A percentile compares a stretch with the other conserved stretches of the same genome.
Evolutionary conservation across 2,113 vertebrate species (phyloP).

Genomic region (Stomatorhinus ivindoensis): DNA sequence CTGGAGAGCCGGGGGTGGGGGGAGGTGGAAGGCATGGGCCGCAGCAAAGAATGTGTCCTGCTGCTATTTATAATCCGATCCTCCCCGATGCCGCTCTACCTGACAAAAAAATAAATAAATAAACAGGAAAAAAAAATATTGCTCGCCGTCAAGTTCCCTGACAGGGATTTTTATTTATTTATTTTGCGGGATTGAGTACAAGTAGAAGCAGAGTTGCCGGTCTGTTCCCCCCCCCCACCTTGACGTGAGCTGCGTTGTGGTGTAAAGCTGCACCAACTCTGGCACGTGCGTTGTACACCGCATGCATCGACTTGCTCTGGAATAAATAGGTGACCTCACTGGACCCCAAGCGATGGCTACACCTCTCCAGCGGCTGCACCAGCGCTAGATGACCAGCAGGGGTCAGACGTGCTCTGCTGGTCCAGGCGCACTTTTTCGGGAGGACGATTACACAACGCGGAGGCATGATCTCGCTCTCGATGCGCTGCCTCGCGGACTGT

Average conservation of each 20-base stretch:
- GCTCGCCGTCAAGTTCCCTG: neutral
- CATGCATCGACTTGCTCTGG: neutral
- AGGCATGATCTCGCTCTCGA: slow-evolving; percentile 19
- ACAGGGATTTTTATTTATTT: neutral
- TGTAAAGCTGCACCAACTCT: neutral
- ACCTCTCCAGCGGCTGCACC: neutral
- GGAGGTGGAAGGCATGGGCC: neutral
- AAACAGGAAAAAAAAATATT: neutral
- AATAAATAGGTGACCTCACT: neutral
- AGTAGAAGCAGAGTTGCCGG: neutral
- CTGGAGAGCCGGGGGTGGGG: neutral
- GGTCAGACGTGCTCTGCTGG: slow-evolving; percentile 59
- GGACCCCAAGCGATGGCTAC: neutral
- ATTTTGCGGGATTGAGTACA: neutral
- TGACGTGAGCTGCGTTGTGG: neutral
- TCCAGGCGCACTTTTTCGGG: slow-evolving; percentile 15
- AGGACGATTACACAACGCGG: slow-evolving; percentile 14
- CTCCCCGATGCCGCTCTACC: neutral
- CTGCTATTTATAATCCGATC: neutral
- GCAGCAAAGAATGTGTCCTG: neutral
- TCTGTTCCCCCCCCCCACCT: neutral
- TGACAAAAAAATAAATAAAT: neutral
- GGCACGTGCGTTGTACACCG: neutral
- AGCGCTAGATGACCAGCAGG: slow-evolving; percentile 44
- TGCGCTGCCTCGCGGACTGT: neutral